Percentiles rank a stretch among this genome's conserved stretches.
phyloP scores from a whole-genome alignment of 2,113 vertebrate species.

The Poeciliopsis retropinna region DNA sequence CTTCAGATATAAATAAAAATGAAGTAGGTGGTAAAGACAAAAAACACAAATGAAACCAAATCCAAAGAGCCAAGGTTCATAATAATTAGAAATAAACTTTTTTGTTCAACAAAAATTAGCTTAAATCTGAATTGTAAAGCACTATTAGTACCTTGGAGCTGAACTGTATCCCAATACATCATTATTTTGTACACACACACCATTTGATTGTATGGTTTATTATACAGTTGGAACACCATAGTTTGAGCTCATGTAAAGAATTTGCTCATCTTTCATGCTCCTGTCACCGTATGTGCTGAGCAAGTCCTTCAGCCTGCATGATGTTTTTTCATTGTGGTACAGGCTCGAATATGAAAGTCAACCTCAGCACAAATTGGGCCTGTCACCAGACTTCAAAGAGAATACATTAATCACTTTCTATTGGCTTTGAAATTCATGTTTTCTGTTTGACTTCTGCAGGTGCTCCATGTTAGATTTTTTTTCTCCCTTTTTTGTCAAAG shows the following conservation, averaged over 20 bases:
- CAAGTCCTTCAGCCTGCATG: conserved; percentile 27
- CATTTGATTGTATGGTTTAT: not conserved
- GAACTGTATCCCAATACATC: not conserved
- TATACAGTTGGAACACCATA: not conserved
- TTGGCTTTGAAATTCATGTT: conserved; percentile 68
- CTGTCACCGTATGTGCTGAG: conserved; percentile 28
- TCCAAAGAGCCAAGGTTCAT: too few species aligned
- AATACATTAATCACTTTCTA: conserved; percentile 71
- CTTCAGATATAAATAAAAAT: too few species aligned
- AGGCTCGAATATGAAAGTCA: conserved; percentile 41
- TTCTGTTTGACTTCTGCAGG: conserved; percentile 51
- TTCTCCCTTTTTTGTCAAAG: conserved; percentile 10
- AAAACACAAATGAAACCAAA: too few species aligned
- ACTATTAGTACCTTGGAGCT: not conserved
- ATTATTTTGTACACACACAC: not conserved
- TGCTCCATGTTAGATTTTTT: conserved; percentile 12
- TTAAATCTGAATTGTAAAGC: not conserved
- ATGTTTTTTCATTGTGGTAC: conserved; percentile 37
- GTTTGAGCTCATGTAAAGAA: conserved; percentile 24
- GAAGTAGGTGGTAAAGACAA: too few species aligned
- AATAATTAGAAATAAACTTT: too few species aligned
- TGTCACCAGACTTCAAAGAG: conserved; percentile 68
- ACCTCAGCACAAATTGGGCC: conserved; percentile 56
- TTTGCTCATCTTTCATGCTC: conserved; percentile 1
- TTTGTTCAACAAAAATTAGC: too few species aligned